phyloP scores from a whole-genome alignment of 2,888 invertebrate genomes.

The Mesochorus sp. region DNA sequence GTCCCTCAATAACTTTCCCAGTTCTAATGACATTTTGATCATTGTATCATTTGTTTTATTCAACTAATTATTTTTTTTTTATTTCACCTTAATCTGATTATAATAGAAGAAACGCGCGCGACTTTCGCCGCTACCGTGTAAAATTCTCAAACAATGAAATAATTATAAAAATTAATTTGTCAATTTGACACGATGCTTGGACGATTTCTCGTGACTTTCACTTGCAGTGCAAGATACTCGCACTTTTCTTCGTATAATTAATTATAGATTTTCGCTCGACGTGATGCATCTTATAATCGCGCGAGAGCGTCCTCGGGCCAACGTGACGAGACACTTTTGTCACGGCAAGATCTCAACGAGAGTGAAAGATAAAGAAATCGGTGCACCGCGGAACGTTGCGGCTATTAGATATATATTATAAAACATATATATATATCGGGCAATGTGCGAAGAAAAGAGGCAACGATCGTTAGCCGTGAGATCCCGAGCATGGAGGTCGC shows the following conservation, averaged over 20 bases:
- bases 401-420: no score
- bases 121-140: no score
- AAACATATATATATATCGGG: no score
- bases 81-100: no score
- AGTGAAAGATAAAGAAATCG: constrained; percentile 3
- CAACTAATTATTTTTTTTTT: no score
- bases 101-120: background rate
- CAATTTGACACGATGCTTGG: background rate
- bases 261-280: background rate
- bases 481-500: constrained; percentile 42
- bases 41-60: no score
- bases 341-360: background rate
- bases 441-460: constrained; percentile 6
- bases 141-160: no score
- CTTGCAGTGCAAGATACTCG: background rate
- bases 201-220: background rate
- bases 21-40: no score
- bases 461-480: constrained; percentile 42
- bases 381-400: background rate
- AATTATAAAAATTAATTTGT: no score
- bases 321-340: background rate
- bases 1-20: no score
- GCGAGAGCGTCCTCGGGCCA: background rate
- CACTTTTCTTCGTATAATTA: constrained; percentile 7
- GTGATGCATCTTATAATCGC: background rate